Base-by-base conservation (phyloP, 2,888 invertebrate genomes). In the Leptinotarsa juncta region DNA sequence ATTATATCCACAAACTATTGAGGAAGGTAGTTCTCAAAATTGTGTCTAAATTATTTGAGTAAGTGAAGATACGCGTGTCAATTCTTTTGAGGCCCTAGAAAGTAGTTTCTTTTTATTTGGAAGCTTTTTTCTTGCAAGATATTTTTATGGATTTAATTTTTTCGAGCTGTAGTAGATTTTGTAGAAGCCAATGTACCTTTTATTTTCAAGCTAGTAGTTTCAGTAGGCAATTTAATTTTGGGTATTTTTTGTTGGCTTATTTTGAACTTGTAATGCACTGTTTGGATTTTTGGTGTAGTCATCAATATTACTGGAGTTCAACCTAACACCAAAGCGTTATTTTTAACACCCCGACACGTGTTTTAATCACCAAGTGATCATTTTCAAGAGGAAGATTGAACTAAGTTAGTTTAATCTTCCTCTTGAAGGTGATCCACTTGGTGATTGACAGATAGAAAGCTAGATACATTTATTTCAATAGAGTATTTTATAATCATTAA, bases 51-150 rank as follows among this genome's bases (percentile, higher is more conserved):
- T 26, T 69, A 23, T 62, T 70, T 60, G 26, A 42, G 75, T 75
- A 75, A 75, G 75, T 75, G 72, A 60, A 71, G 4, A 62, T 72
- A 75, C 49, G 75, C 71, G 67, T 75, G 75, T 72, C 69, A 69
- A 70, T 75, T 75, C 68, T 74, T 75, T 68, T 62, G n/a, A 16
- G 14, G 23, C 15, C 15, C 14, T 53, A 20, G 57, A 23, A 23
- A 23, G 57, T 57, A 23, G 57, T 57, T 23, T 3, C 20, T 1
- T 57, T 53, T 57, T 57, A 20, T 20, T 3, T 23, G n/a, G 23
- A 57, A 23, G 57, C 57, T 26, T 57, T 57, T 57, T 57, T 57
- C 15, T 20, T 57, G 23, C 57, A 57, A 23, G 14, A 23, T 23
- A 57, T 57, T 14, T 23, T 57, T 53, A 18, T 57, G 14, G 57